Evolutionary conservation across 92 coral and sea anemone genomes (phyloP), one percentile per base, ranked within the genome.

Genomic region (Epizoanthus fatuus): DNA sequence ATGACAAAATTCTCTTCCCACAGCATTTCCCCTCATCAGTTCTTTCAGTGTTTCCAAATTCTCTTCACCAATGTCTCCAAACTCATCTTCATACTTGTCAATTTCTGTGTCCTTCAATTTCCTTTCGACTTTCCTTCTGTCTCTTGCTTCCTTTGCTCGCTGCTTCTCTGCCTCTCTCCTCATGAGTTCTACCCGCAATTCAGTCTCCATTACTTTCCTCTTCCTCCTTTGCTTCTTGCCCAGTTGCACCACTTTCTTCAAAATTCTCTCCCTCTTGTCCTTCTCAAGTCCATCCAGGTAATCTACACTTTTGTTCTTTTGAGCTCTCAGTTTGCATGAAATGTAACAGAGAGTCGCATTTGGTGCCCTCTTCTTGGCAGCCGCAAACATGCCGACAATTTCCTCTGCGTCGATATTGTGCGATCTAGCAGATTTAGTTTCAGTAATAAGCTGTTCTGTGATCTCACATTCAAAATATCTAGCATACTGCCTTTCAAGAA

Each of bases 351-450:
- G 32, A 11, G 83, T 77, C 70, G 83, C 83, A 77, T 77, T 77
- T 53, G 83, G 83, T n/a, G 83, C 39, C 11, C 83, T 70, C 25
- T 77, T 16, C 47, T 54, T 54, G 10, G 57, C 63, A 37, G 83
- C 83, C n/a, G 63, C 16, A 59, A 52, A 75, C 81, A 75, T 75
- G 14, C 81, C 81, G 19, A 75, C 52, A 20, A 75, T 32, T 56
- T 75, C 81, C 71, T 75, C 81, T 2, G 83, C 83, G 25, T 77
- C 83, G 19, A 77, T 77, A 42, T 77, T 77, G 68, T 77, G 83
- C 4, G 83, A 49, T n/a, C 83, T 54, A 44, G 57, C 83, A 7
- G 83, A 56, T 19, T 77, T 54, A 13, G 83, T 32, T 32, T 77
- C 70, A 14, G 16, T 51, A 8, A 40, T 77, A 10, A 77, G 83